These are phyloP conservation scores for Hirudinaria manillensis DNA, from an alignment of 2,888 invertebrate species.

Conservation along the genomic window DNA sequence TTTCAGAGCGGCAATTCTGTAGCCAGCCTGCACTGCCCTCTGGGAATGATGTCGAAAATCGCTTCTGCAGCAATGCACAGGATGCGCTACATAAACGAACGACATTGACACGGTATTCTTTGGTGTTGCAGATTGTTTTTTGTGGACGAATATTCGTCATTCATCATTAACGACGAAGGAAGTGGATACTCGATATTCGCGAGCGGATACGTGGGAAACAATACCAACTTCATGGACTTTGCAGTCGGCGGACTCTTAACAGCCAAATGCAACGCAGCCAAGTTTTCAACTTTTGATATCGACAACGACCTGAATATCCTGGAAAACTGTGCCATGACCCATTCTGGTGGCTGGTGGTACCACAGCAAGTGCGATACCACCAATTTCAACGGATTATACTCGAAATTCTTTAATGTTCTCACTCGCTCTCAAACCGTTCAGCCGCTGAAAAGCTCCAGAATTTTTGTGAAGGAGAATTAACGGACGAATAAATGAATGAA, in stretches of 20 bases:
- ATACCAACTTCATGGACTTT: background rate
- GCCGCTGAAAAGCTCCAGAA: background rate
- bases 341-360: conserved; percentile 1
- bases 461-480: background rate
- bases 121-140: no score
- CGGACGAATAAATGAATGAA: background rate
- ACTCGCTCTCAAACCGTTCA: background rate
- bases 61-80: no score
- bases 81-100: no score
- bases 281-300: background rate
- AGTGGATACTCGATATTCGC: background rate
- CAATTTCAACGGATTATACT: background rate
- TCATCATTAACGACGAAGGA: background rate
- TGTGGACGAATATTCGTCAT: background rate
- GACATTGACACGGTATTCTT: no score
- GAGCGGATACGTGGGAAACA: background rate
- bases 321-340: background rate
- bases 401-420: background rate
- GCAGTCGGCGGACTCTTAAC: background rate
- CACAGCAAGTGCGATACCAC: background rate
- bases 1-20: no score
- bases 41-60: no score
- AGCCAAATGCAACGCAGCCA: background rate
- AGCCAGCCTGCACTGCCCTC: no score
- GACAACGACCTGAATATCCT: background rate